Evolutionary conservation across 1,140 invertebrate species (phyloP).

Genomic region (Phymastichus coffea): DNA sequence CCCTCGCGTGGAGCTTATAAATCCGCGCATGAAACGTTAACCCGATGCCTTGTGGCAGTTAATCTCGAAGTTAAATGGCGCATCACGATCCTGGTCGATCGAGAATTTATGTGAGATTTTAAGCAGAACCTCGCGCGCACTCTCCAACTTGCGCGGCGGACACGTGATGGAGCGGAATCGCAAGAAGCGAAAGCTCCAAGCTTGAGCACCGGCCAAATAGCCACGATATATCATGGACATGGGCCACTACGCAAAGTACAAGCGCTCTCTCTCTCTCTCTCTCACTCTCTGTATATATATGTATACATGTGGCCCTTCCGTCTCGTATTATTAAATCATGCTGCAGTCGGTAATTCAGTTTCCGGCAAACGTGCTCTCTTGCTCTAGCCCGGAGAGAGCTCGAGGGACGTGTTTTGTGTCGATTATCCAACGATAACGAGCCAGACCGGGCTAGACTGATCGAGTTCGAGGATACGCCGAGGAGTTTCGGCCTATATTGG

Average conservation of each 20-base stretch:
- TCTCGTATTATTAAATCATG: constrained; percentile 46
- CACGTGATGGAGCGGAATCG: neutral
- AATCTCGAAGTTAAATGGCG: constrained; percentile 27
- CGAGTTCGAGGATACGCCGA: no score
- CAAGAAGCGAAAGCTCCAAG: neutral
- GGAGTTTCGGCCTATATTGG: no score
- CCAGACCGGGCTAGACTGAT: neutral
- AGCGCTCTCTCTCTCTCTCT: no score
- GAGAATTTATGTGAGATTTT: constrained; percentile 38
- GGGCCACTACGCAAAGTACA: no score
- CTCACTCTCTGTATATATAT: neutral
- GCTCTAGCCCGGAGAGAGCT: no score
- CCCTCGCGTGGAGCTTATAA: no score
- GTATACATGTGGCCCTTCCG: neutral
- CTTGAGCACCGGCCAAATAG: constrained; percentile 42
- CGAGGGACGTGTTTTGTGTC: constrained; percentile 41
- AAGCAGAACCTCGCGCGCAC: constrained; percentile 17
- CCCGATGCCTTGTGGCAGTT: constrained; percentile 16
- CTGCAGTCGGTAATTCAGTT: constrained; percentile 49
- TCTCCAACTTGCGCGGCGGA: neutral
- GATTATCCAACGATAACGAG: constrained; percentile 48
- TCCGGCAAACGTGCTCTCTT: constrained; percentile 36
- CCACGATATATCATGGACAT: constrained; percentile 42
- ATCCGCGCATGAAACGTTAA: constrained; percentile 20
- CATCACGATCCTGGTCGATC: constrained; percentile 23